Evolutionary conservation across 1,140 invertebrate genomes (phyloP), one percentile per base, ranked within the genome.

Genomic region (Diabrotica undecimpunctata): DNA sequence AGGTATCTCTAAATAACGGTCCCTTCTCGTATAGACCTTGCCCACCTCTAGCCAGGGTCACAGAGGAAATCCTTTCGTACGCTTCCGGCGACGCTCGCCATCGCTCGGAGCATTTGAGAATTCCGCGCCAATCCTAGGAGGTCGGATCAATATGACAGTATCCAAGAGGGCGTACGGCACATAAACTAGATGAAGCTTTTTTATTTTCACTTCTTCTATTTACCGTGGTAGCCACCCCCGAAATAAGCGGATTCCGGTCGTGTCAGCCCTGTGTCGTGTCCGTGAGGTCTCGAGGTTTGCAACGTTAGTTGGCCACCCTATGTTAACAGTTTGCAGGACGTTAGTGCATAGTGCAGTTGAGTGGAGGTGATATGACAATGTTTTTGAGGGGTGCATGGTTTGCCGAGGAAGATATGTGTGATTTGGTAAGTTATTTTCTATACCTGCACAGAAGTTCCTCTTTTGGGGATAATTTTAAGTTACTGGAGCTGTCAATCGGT

Each of bases 71-170:
- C 41, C 41, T 52, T 12, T 62, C 61, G 61, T 14, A 39, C 12
- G 12, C 10, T 14, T 12, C 36, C 61, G 61, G n/a, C 11, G 46
- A n/a, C 35, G 50, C 36, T 46, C 61, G 61, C 25, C 11, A 6
- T 53, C 52, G 5, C 36, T 62, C 61, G 61, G 14, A n/a, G 38
- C 61, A 54, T 62, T 62, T 62, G 61, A 62, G 61, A 52, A 62
- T 62, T 62, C 61, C 61, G 61, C 61, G 61, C 61, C 61, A 62
- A 62, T 62, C 61, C 61, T n/a, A n/a, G 35, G 14, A 7, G 52
- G 14, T 50, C 61, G 38, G 61, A 62, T 62, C 61, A 62, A 62
- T 62, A 62, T 62, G 61, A 62, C 61, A 54, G 61, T 54, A 54
- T 54, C 53, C 36, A 10, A 54, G 61, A 62, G 61, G 61, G 61